Percentiles rank a stretch among this genome's conserved stretches.
These are phyloP conservation scores for Pachliopta kotzebuea DNA, from an alignment of 2,888 invertebrate species.

Conservation along the genomic window DNA sequence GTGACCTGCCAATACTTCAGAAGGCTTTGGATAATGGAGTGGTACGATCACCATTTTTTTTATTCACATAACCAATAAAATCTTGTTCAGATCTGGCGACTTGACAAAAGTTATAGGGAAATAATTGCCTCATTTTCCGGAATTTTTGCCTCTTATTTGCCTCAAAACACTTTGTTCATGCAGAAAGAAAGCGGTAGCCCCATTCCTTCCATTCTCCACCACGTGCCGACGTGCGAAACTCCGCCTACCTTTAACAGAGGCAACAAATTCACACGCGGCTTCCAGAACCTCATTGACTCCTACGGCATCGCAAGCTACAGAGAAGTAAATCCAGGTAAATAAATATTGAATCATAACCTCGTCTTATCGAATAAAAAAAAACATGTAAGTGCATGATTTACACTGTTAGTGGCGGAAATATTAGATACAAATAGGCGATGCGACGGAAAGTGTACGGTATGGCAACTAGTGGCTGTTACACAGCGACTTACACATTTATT, in stretches of 20 bases:
- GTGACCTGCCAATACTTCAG: slow-evolving; percentile 86
- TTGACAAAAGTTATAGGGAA: too few species aligned
- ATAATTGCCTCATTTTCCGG: too few species aligned
- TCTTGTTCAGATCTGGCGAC: too few species aligned
- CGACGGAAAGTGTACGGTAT: neutral
- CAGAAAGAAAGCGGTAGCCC: slow-evolving; percentile 86
- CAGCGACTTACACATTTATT: neutral
- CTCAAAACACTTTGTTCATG: slow-evolving; percentile 20
- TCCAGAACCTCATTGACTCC: slow-evolving; percentile 92
- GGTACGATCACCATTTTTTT: slow-evolving; percentile 63
- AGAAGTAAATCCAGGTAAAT: slow-evolving; percentile 90
- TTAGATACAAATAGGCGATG: neutral
- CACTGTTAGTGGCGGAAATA: neutral
- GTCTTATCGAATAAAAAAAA: too few species aligned
- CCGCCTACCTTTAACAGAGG: slow-evolving; percentile 92
- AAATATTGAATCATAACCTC: too few species aligned
- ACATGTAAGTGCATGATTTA: neutral
- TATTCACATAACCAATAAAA: neutral
- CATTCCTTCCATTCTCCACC: slow-evolving; percentile 91
- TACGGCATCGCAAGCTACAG: slow-evolving; percentile 93
- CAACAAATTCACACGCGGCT: slow-evolving; percentile 92
- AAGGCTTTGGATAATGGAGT: slow-evolving; percentile 90
- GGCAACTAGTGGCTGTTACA: neutral
- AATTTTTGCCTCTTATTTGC: too few species aligned
- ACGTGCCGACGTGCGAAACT: slow-evolving; percentile 84